A percentile compares a stretch with the other conserved stretches of the same genome.
phyloP scores from a whole-genome alignment of 1,140 invertebrate genomes.

The Saccostrea glomerata region DNA sequence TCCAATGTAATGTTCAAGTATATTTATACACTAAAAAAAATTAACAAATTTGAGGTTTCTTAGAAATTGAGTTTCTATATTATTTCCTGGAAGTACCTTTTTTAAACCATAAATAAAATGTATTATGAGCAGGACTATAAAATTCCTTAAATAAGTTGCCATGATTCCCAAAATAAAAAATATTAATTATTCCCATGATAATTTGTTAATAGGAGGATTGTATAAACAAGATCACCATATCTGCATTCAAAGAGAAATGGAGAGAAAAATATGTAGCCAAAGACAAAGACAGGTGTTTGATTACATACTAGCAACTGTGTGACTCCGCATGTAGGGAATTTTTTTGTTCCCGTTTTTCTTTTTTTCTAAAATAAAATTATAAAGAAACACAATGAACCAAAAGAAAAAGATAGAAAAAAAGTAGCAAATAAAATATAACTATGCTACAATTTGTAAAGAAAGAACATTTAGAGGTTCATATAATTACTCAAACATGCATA shows the following conservation, averaged over 20 bases:
- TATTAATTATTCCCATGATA: no score
- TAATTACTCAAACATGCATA: constrained; percentile 19
- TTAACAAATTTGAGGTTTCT: no score
- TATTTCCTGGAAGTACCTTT: no score
- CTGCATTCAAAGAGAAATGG: neutral
- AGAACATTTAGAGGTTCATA: neutral
- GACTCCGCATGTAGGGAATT: constrained; percentile 37
- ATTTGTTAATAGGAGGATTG: no score
- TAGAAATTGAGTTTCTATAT: no score
- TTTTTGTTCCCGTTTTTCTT: constrained; percentile 33
- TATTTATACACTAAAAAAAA: no score
- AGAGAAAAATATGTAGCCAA: constrained; percentile 23
- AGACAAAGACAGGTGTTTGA: constrained; percentile 4
- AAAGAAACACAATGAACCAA: neutral
- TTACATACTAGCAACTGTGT: constrained; percentile 36
- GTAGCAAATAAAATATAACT: constrained; percentile 18
- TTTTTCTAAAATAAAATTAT: constrained; percentile 38
- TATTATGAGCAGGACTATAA: no score
- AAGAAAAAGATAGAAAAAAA: neutral
- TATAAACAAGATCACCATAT: no score
- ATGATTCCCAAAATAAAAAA: no score
- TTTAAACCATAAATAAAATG: no score
- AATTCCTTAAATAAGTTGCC: no score
- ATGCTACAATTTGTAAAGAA: neutral
- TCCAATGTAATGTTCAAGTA: no score